Evolutionary conservation across 2,888 invertebrate species (phyloP), one percentile per base, ranked within the genome.

Genomic region (Bellardia bayeri): DNA sequence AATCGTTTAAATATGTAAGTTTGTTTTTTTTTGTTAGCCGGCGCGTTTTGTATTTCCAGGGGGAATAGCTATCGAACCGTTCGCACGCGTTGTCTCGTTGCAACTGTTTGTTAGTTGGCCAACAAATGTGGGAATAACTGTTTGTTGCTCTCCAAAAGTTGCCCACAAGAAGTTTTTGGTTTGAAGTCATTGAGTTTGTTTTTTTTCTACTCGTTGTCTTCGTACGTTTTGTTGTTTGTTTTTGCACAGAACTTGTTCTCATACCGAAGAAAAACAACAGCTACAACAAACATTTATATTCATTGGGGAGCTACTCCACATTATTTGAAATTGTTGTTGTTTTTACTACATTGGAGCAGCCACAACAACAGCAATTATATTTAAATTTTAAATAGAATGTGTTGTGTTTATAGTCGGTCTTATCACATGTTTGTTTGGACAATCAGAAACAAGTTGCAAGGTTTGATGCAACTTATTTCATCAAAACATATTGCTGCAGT

Each of bases 1-100:
- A 56, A n/a, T 45, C 49, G 58, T 68, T 45, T n/a, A 45, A 23
- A 30, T 30, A 23, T 42, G 69, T 66, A 33, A 23, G 30, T 51
- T 3, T 75, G n/a, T 33, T 45, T 14, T 76, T 51, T 23, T 23
- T 23, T 23, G 23, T 23, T 23, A 23, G 54, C 74, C 63, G 63
- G 58, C 63, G 33, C 23, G 13, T 63, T 68, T 45, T 58, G 30
- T 42, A 54, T 40, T 56, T 45, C 45, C 7, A n/a, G 13, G 45
- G 8, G 33, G 58, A 61, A 89, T 90, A 42, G n/a, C 51, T n/a
- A 68, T 23, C 87, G 74, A 86, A 90, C 91, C 92, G 88, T 89
- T 90, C 92, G 90, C 91, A 90, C 91, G 89, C 92, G 92, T 84
- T 91, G 91, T 90, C 89, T 90, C 90, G 89, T 91, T 90, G 91